Evolutionary conservation across 2,113 vertebrate species (phyloP), one percentile per base, ranked within the genome.

Genomic region (Hydrochoerus hydrochaeris): DNA sequence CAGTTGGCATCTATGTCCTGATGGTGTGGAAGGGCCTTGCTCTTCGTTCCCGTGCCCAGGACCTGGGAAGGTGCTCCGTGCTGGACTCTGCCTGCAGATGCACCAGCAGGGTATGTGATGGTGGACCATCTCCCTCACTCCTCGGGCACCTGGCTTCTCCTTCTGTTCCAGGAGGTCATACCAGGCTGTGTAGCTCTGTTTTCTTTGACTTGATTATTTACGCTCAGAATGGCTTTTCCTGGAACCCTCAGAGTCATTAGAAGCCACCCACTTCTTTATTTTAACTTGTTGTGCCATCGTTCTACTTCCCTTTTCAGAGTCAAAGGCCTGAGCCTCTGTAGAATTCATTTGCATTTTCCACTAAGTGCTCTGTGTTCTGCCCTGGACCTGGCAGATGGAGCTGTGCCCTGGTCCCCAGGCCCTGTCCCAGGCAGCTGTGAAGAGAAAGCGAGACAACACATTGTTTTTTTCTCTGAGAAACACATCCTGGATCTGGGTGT

Each of bases 231-330:
- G 90, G 73, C 96, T 96, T 98, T 98, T 98, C 97, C 94, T 97
- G 97, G 96, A 97, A 97, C 88, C 92, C 91, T 81, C 71, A 44
- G 92, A 69, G 92, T 92, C 71, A 54, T 60, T 32, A 22, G 63
- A 73, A 94, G 91, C 88, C 69, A 78, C 67, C 52, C 78, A 95
- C 95, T 96, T 97, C 94, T 97, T 95, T 95, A 95, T 97, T 98
- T 95, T 91, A 52, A 96, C 71, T 90, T 92, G 69, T 52, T 91
- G 88, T 67, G 92, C 82, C 81, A 16, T 22, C 28, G 60, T 62
- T 63, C 38, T 49, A 85, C 88, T 97, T 97, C 95, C 90, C 87
- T 85, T 97, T 97, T 96, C 94, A 41, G 83, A 71, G 62, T 46
- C 4, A 22, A 84, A 49, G 58, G 46, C 41, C 69, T 75, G 92